Evolutionary conservation across 2,797 vertebrate genomes (phyloP), one percentile per base, ranked within the genome.

Genomic region (Clarias fuscus): DNA sequence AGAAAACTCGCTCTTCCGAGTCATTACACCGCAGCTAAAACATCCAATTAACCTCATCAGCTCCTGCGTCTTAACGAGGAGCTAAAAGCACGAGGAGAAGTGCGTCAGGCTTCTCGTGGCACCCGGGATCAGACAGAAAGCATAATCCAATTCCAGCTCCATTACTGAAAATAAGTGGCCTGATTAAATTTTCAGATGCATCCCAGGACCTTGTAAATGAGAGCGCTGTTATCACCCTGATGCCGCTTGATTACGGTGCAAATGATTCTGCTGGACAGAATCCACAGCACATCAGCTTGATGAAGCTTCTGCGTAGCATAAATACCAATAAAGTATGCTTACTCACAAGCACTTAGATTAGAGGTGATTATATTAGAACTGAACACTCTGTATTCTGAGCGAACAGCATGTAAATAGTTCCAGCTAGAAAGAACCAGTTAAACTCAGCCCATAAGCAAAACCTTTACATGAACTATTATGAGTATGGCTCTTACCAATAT

Each of bases 101-200:
- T 82, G 86, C 77, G 37, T 86, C 59, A 87, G 79, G 86, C 77
- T 79, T 84, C 82, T 53, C 30, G 53, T 78, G 15, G 85, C 87
- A 56, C 88, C 87, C 2, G 86, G 7, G 83, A 88, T 86, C 89
- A 84, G 86, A 92, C 88, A 91, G 90, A 87, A 82, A 78, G 67
- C 30, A 5, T 94, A 92, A 94, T 94, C 92, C 88, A 91, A 93
- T 94, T 92, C 91, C 90, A 88, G 88, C 91, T 91, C 91, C 91
- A 93, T 92, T 93, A 93, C 85, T 86, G 91, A 88, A 93, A 88
- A 93, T 93, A 92, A 93, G 90, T 90, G 88, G 91, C 86, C 91
- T 92, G 93, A 94, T 94, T 92, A 91, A 86, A 93, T 94, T 92
- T 92, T 93, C 90, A 89, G 93, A 93, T 91, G 93, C 88, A 83